Percentiles rank a stretch among this genome's conserved stretches.
Evolutionary conservation across 2,113 vertebrate genomes (phyloP).

Genomic region (Caranx ignobilis): DNA sequence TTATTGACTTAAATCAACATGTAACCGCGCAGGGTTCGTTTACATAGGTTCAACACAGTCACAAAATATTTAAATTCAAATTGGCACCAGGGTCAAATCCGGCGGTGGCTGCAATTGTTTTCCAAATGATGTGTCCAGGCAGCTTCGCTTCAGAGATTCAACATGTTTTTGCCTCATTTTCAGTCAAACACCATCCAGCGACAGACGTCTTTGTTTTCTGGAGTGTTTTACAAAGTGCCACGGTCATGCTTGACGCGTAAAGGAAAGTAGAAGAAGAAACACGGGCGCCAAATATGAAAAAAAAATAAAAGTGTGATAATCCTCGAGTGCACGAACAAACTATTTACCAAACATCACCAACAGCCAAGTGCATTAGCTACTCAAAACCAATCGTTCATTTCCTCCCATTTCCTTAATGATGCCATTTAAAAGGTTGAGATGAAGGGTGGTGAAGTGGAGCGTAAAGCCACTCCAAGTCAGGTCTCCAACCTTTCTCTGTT

Average conservation of each 20-base stretch:
- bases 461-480: constrained; percentile 36
- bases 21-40: not conserved
- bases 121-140: not conserved
- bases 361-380: constrained; percentile 13
- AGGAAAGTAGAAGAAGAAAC: constrained; percentile 8
- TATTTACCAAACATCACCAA: constrained; percentile 39
- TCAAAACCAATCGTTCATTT: constrained; percentile 56
- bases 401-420: constrained; percentile 56
- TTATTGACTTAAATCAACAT: not conserved
- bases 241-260: constrained; percentile 14
- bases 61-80: constrained; percentile 9
- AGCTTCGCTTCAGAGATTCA: not conserved
- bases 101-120: constrained; percentile 5
- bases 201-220: constrained; percentile 1
- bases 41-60: constrained; percentile 2
- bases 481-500: constrained; percentile 13
- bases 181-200: not conserved
- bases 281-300: not conserved
- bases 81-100: constrained; percentile 2
- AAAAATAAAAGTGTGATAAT: constrained; percentile 19
- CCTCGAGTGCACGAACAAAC: constrained; percentile 17
- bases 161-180: constrained; percentile 30
- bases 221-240: not conserved
- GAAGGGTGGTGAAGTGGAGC: constrained; percentile 39
- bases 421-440: constrained; percentile 46